A percentile compares a stretch with the other conserved stretches of the same genome.
phyloP scores from a whole-genome alignment of 2,888 invertebrate genomes.

The Trichacis sp. region DNA sequence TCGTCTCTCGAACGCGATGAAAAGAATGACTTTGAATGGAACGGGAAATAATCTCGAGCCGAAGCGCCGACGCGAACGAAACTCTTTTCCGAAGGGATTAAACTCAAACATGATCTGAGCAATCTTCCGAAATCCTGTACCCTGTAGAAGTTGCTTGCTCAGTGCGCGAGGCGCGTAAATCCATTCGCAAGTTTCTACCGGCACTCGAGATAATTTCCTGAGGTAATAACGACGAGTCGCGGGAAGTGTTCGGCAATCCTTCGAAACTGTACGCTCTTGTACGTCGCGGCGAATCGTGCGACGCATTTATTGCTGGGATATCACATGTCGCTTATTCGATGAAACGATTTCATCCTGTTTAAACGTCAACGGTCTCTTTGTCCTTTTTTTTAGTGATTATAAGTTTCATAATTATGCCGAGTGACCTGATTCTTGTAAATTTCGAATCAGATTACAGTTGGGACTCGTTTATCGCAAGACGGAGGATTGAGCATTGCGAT shows the following conservation, averaged over 20 bases:
- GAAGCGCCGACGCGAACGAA: constrained; percentile 3
- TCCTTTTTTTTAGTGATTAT: too few relatives aligned
- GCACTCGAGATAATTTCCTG: constrained; percentile 32
- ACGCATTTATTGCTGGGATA: constrained; percentile 9
- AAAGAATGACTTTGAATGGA: constrained; percentile 6
- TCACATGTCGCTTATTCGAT: constrained; percentile 1
- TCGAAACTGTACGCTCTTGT: constrained; percentile 6
- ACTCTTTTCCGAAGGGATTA: constrained; percentile 10
- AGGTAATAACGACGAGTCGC: constrained; percentile 32
- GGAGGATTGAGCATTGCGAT: too few relatives aligned
- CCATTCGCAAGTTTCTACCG: constrained; percentile 30
- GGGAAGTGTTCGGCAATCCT: constrained; percentile 12
- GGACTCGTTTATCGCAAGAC: too few relatives aligned
- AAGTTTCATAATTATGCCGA: too few relatives aligned
- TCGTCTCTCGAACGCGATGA: too few relatives aligned
- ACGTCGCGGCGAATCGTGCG: neutral
- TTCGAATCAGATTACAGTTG: too few relatives aligned
- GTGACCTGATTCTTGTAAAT: too few relatives aligned
- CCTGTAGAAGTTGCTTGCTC: constrained; percentile 34
- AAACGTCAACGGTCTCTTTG: neutral
- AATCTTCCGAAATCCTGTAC: constrained; percentile 34
- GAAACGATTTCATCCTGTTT: neutral
- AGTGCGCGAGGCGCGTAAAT: constrained; percentile 14
- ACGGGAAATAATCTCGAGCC: neutral
- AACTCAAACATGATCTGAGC: constrained; percentile 19